Base-by-base conservation (phyloP, 2,888 invertebrate species). In the Trachelus iudaicus region DNA sequence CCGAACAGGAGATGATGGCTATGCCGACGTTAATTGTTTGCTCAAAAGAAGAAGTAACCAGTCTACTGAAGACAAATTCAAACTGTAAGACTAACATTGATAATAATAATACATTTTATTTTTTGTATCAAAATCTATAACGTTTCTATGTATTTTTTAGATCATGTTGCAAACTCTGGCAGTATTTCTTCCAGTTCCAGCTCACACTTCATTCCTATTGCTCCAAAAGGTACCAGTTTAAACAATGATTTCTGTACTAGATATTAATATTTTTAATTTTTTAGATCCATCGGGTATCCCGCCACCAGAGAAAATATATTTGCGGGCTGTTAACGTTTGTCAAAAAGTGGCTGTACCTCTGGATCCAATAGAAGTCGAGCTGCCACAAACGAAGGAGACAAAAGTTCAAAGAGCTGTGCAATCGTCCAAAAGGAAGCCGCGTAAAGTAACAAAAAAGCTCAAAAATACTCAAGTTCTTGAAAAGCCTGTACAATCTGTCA, bases 1-100 rank as follows among this genome's bases (percentile, higher is more conserved):
- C 83, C 0, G 86, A 86, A 33, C 80, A 83, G 76, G 84, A 87
- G 11, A 81, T 87, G 37, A 81, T 85, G 75, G 81, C 85, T 9
- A 84, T 87, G 82, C 89, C 90, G 11, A 89, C 89, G 1, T 80
- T 90, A 9, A 85, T 90, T 73, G 79, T 88, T 34, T 90, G 90
- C 69, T 85, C 89, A 2, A 86, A 87, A 75, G 85, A 85, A 69
- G 88, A 90, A 73, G 83, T 88, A 9, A 77, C 75, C 33, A 81
- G 81, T 73, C 69, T 82, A 12, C 23, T 83, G 4, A 37, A 76
- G 1, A 73, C 77, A 31, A 83, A 73, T 74, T 73, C 76, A 2
- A 33, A 69, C 11, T 79, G 82, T 82, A n/a, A 77, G 81, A 56
- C 56, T 56, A 35, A 35, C 12, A 12, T 12, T 35, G 12, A 77